Evolutionary conservation across 2,797 vertebrate genomes (phyloP).

Genomic region (Novumbra hubbsi): DNA sequence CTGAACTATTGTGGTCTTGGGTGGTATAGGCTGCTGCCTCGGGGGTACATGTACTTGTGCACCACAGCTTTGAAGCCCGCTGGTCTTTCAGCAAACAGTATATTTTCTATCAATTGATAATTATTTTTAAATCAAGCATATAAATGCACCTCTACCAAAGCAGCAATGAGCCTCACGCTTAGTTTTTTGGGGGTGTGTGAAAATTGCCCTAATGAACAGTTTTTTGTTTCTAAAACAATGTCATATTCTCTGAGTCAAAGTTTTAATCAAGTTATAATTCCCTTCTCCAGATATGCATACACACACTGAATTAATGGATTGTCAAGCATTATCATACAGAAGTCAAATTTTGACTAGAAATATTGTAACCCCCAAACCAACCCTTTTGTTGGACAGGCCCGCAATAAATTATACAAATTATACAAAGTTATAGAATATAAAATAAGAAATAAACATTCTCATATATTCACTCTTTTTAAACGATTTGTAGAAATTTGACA

Average conservation of each 20-base stretch:
- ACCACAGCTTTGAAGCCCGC: no score
- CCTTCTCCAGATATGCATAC: not conserved
- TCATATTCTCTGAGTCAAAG: not conserved
- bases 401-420: not conserved
- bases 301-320: conserved; percentile 7
- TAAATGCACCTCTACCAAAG: no score
- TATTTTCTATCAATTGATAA: no score
- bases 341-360: conserved; percentile 11
- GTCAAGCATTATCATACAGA: conserved; percentile 19
- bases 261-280: not conserved
- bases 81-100: no score
- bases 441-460: not conserved
- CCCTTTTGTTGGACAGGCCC: not conserved
- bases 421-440: conserved; percentile 2
- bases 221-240: not conserved
- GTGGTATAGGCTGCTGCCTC: no score
- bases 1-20: no score
- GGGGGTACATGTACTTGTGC: no score
- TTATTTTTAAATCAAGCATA: no score
- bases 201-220: no score
- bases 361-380: not conserved
- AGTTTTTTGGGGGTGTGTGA: no score
- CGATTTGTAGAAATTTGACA: not conserved
- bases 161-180: no score
- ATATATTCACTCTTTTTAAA: not conserved